Percentiles rank a stretch among this genome's conserved stretches.
phyloP scores from a whole-genome alignment of 2,113 vertebrate species.

The Misgurnus anguillicaudatus region DNA sequence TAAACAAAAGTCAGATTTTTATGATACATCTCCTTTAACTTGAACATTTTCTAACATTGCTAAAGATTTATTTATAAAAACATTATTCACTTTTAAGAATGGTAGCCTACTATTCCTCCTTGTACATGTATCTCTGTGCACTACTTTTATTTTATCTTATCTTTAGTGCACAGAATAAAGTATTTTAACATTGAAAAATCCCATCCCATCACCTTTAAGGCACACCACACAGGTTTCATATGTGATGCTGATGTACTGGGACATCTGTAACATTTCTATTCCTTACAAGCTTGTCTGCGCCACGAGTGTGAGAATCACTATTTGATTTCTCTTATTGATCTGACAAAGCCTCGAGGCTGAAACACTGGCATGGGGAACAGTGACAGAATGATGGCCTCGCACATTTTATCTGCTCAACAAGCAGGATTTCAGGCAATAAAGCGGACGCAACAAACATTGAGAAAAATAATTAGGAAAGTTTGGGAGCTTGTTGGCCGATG shows the following conservation, averaged over 20 bases:
- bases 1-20: too few relatives aligned
- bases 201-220: neutral
- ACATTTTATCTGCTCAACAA: conserved; percentile 56
- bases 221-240: neutral
- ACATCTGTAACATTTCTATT: conserved; percentile 56
- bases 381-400: conserved; percentile 66
- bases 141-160: too few relatives aligned
- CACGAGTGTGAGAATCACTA: conserved; percentile 50
- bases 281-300: conserved; percentile 45
- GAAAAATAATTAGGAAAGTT: conserved; percentile 24
- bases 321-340: conserved; percentile 71
- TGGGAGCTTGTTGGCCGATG: conserved; percentile 11
- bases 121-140: too few relatives aligned
- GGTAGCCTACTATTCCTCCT: too few relatives aligned
- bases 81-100: too few relatives aligned
- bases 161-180: too few relatives aligned
- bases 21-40: too few relatives aligned
- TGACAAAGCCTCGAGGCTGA: conserved; percentile 67
- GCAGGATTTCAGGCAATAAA: conserved; percentile 14
- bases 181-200: neutral
- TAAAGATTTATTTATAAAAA: too few relatives aligned
- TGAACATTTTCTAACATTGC: too few relatives aligned
- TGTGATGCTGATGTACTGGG: conserved; percentile 58
- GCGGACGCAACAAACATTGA: conserved; percentile 9
- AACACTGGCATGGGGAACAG: conserved; percentile 57